These are phyloP conservation scores for Cryptops parisi DNA, from an alignment of 2,888 invertebrate genomes.

Conservation along the genomic window DNA sequence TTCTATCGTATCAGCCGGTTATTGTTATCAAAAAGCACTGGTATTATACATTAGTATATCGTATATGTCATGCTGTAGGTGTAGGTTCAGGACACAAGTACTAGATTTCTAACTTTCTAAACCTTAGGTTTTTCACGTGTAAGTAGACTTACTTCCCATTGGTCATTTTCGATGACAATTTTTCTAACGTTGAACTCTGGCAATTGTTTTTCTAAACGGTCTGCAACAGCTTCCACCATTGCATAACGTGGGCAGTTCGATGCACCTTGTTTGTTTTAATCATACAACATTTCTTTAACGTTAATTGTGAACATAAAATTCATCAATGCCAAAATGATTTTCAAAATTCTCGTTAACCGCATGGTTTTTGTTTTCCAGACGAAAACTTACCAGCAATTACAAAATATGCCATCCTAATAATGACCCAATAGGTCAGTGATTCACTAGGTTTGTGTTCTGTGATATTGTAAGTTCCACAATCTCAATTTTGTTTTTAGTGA, in stretches of 20 bases:
- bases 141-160: constrained; percentile 28
- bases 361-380: too few relatives aligned
- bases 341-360: too few relatives aligned
- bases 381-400: constrained; percentile 5
- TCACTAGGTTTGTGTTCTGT: too few relatives aligned
- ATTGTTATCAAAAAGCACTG: too few relatives aligned
- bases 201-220: constrained; percentile 27
- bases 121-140: background rate
- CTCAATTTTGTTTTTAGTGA: background rate
- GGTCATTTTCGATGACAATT: constrained; percentile 27
- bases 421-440: too few relatives aligned
- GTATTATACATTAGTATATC: too few relatives aligned
- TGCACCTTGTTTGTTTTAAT: constrained; percentile 24
- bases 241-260: constrained; percentile 32
- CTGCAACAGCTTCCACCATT: constrained; percentile 29
- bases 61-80: too few relatives aligned
- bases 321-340: too few relatives aligned
- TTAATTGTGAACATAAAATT: background rate
- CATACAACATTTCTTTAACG: background rate
- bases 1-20: too few relatives aligned
- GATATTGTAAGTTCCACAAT: constrained; percentile 4
- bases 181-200: constrained; percentile 31
- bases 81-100: too few relatives aligned
- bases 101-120: too few relatives aligned
- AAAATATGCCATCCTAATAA: constrained; percentile 5